phyloP scores from a whole-genome alignment of 2,797 vertebrate species.

The Myotis planiceps region DNA sequence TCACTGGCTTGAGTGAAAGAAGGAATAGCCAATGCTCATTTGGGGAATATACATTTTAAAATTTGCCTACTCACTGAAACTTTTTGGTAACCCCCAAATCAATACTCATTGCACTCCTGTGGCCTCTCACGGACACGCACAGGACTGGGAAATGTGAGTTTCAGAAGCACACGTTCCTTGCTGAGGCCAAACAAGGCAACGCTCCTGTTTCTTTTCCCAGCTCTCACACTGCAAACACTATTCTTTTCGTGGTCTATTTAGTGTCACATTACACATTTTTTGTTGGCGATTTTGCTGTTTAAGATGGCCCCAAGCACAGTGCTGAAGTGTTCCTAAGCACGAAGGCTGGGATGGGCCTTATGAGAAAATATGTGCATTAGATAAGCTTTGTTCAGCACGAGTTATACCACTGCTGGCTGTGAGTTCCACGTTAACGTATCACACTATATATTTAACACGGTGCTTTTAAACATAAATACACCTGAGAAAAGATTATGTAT shows the following conservation, averaged over 20 bases:
- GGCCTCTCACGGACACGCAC: too few species aligned
- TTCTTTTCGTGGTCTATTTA: background rate
- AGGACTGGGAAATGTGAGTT: background rate
- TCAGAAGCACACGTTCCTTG: accelerated
- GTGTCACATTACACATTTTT: background rate
- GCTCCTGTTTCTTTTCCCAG: background rate
- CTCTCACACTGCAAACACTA: background rate
- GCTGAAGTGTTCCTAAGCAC: background rate
- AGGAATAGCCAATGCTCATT: background rate
- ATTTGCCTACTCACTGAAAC: background rate
- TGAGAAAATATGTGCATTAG: background rate
- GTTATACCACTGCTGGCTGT: background rate
- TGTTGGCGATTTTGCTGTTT: background rate
- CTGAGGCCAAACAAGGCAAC: accelerated
- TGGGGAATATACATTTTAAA: background rate
- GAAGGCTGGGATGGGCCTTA: background rate
- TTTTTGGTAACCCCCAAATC: background rate
- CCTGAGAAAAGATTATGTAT: background rate
- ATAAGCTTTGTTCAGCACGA: background rate
- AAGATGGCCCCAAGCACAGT: background rate
- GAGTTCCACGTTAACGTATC: background rate
- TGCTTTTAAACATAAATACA: background rate
- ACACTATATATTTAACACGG: background rate
- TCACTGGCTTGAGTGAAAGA: background rate
- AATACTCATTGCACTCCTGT: background rate